Percentiles rank a stretch among this genome's conserved stretches.
Evolutionary conservation across 2,113 vertebrate species (phyloP).

Genomic region (Urocynchramus pylzowi): DNA sequence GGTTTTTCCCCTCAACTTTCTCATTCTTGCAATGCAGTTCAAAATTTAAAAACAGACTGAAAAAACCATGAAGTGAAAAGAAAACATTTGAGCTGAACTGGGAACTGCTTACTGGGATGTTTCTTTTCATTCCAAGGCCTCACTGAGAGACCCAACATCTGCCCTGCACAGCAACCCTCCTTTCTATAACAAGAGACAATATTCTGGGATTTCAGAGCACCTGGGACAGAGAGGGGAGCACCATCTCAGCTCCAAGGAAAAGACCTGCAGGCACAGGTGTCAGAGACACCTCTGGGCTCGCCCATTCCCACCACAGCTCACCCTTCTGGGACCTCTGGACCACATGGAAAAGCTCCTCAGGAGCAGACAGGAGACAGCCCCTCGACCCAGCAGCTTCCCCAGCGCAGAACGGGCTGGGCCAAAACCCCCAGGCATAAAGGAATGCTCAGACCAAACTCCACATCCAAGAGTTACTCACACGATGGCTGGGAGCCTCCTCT

Average conservation of each 20-base stretch:
- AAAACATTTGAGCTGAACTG: background rate
- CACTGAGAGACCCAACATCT: accelerated
- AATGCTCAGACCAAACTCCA: background rate
- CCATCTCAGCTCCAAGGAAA: background rate
- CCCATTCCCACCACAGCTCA: background rate
- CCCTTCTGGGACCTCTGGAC: accelerated
- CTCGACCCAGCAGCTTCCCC: accelerated
- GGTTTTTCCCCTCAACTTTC: background rate
- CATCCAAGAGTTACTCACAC: background rate
- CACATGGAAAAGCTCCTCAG: accelerated
- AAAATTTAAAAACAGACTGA: background rate
- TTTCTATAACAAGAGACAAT: accelerated
- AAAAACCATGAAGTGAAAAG: background rate
- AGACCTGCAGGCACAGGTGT: background rate
- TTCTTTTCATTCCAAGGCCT: background rate
- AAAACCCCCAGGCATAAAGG: accelerated
- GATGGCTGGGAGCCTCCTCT: background rate
- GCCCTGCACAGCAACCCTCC: background rate
- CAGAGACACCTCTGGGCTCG: background rate
- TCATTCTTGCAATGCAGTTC: background rate
- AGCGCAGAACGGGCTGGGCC: accelerated
- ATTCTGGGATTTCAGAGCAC: background rate
- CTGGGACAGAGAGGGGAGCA: background rate
- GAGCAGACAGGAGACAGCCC: background rate
- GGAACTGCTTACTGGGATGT: background rate